Conservation (phyloP, 1,140 invertebrate genomes). For the Drosophila sp. region DNA sequence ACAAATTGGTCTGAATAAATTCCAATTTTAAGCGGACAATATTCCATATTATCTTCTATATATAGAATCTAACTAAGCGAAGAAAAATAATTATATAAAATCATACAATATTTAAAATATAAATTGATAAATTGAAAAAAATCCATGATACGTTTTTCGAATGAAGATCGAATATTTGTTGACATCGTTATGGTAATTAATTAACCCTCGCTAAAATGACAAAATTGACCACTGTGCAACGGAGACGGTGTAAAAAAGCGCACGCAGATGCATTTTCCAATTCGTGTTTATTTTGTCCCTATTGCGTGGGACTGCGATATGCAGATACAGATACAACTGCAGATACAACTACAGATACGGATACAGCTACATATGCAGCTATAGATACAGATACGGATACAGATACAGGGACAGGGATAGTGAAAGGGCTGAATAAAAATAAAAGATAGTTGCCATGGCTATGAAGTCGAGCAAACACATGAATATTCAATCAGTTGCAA, state of each 20-base stretch:
- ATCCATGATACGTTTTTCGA: too few relatives aligned
- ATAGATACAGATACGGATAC: slow-evolving; percentile 14
- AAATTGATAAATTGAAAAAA: too few relatives aligned
- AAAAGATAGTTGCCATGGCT: slow-evolving; percentile 71
- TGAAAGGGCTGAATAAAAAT: slow-evolving; percentile 23
- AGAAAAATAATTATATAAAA: too few relatives aligned
- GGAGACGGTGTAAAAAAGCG: slow-evolving; percentile 58
- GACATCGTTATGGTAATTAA: too few relatives aligned
- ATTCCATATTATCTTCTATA: too few relatives aligned
- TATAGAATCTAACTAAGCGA: too few relatives aligned
- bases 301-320: slow-evolving; percentile 24
- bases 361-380: slow-evolving; percentile 18
- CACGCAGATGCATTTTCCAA: slow-evolving; percentile 74
- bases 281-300: slow-evolving; percentile 49
- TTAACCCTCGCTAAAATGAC: too few relatives aligned
- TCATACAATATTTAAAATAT: too few relatives aligned
- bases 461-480: slow-evolving; percentile 53
- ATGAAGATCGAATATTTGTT: too few relatives aligned
- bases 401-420: slow-evolving; percentile 4
- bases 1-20: too few relatives aligned
- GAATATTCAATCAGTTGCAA: slow-evolving; percentile 58
- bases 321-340: slow-evolving; percentile 10
- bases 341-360: slow-evolving; percentile 22
- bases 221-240: too few relatives aligned
- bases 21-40: too few relatives aligned